phyloP scores from a whole-genome alignment of 2,113 vertebrate species.

The Cheilinus undulatus region DNA sequence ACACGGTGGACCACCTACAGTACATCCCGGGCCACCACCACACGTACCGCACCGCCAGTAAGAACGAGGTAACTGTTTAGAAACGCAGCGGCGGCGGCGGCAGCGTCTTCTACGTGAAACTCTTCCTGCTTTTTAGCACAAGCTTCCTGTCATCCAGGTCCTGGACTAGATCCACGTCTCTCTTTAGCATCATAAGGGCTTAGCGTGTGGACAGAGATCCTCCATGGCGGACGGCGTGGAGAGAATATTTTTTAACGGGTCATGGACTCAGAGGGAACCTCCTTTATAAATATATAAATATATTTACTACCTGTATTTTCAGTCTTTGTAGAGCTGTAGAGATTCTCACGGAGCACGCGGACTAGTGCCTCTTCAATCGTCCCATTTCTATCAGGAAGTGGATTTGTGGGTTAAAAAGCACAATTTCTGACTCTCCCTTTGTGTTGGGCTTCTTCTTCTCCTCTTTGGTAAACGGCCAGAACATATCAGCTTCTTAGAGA shows the following conservation, averaged over 20 bases:
- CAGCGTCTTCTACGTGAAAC: constrained; percentile 44
- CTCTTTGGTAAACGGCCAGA: constrained; percentile 68
- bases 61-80: constrained; percentile 99
- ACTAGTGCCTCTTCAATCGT: constrained; percentile 73
- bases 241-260: constrained; percentile 72
- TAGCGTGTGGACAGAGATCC: constrained; percentile 63
- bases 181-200: constrained; percentile 85
- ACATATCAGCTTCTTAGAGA: constrained; percentile 76
- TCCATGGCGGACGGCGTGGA: constrained; percentile 48
- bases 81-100: background rate
- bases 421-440: constrained; percentile 73
- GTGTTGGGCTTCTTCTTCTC: constrained; percentile 52
- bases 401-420: constrained; percentile 85
- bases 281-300: constrained; percentile 81
- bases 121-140: constrained; percentile 75
- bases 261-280: constrained; percentile 48
- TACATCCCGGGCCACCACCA: constrained; percentile 93
- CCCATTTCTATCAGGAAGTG: constrained; percentile 79
- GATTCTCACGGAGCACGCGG: constrained; percentile 75
- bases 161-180: constrained; percentile 58
- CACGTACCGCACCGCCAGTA: constrained; percentile 93
- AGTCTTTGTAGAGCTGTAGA: constrained; percentile 83
- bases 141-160: constrained; percentile 71
- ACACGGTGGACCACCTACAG: constrained; percentile 97
- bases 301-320: constrained; percentile 82